Evolutionary conservation across 1,140 invertebrate genomes (phyloP).

Genomic region (Ericerus pela): DNA sequence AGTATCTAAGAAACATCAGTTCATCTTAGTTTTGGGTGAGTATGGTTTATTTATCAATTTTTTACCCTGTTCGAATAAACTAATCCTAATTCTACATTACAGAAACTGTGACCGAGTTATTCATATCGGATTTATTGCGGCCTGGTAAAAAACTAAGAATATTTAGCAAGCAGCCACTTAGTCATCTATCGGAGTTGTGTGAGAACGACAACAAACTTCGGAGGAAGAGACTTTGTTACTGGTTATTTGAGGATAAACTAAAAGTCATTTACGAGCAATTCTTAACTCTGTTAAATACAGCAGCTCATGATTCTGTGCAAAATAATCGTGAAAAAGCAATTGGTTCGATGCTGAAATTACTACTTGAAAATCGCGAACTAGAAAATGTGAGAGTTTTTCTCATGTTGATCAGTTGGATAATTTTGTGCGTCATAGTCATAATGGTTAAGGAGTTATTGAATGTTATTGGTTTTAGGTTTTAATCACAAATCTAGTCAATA

Average conservation of each 20-base stretch:
- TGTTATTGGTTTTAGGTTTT: slow-evolving; percentile 46
- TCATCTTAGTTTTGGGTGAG: slow-evolving; percentile 43
- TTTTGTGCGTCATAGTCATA: slow-evolving; percentile 4
- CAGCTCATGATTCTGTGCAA: slow-evolving; percentile 54
- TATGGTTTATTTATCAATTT: slow-evolving; percentile 4
- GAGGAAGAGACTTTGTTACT: slow-evolving; percentile 36
- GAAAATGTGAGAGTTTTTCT: slow-evolving; percentile 64
- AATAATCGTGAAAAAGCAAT: slow-evolving; percentile 69
- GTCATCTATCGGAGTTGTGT: slow-evolving; percentile 20
- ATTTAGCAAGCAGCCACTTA: slow-evolving; percentile 52
- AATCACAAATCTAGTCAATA: slow-evolving; percentile 73
- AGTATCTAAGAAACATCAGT: slow-evolving; percentile 65
- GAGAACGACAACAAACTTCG: slow-evolving; percentile 29
- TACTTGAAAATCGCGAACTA: slow-evolving; percentile 72
- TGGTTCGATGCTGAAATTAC: slow-evolving; percentile 55
- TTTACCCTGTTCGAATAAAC: not conserved
- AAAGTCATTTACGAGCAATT: slow-evolving; percentile 62
- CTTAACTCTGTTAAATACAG: slow-evolving; percentile 42
- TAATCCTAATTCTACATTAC: slow-evolving; percentile 22
- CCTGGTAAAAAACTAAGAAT: slow-evolving; percentile 50
- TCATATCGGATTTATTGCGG: slow-evolving; percentile 57
- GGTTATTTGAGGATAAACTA: slow-evolving; percentile 72
- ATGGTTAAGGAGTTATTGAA: not conserved
- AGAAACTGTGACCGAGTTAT: slow-evolving; percentile 60
- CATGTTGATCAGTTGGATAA: too few relatives aligned